Evolutionary conservation across 2,113 vertebrate species (phyloP).

Genomic region (Melanerpes formicivorus): DNA sequence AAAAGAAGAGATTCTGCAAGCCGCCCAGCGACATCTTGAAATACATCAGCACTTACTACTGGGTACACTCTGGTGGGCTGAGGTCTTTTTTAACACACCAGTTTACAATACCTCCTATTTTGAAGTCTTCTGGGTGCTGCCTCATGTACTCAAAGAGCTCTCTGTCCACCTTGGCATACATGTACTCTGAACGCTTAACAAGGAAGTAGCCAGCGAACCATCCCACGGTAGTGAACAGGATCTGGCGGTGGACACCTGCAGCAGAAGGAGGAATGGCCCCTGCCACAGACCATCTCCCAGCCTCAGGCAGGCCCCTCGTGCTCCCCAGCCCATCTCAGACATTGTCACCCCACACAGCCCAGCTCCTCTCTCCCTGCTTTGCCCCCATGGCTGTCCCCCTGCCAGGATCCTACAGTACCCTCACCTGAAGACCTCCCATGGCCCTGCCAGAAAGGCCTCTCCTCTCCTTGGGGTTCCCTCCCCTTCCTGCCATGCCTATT

Average conservation of each 20-base stretch:
- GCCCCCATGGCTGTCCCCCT: accelerated
- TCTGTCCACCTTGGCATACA: conserved; percentile 77
- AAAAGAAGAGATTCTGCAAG: neutral
- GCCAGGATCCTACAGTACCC: neutral
- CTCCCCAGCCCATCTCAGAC: too few relatives aligned
- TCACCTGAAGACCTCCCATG: neutral
- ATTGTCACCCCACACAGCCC: accelerated
- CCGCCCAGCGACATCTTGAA: neutral
- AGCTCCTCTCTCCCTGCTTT: neutral
- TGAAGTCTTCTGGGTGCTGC: conserved; percentile 82
- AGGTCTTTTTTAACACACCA: neutral
- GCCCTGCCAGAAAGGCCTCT: too few relatives aligned
- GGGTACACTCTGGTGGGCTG: accelerated
- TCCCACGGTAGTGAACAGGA: conserved; percentile 78
- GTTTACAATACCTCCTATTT: conserved; percentile 70
- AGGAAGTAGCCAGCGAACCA: conserved; percentile 87
- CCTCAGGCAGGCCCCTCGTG: neutral
- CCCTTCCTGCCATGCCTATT: accelerated
- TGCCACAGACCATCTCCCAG: neutral
- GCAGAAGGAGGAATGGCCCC: neutral
- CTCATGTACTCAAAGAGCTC: conserved; percentile 84
- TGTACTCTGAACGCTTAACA: conserved; percentile 79
- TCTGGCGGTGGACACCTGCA: conserved; percentile 89
- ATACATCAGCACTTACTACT: too few relatives aligned
- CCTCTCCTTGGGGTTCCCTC: neutral